phyloP scores from a whole-genome alignment of 2,797 vertebrate genomes.

The Hoplostethus atlanticus region DNA sequence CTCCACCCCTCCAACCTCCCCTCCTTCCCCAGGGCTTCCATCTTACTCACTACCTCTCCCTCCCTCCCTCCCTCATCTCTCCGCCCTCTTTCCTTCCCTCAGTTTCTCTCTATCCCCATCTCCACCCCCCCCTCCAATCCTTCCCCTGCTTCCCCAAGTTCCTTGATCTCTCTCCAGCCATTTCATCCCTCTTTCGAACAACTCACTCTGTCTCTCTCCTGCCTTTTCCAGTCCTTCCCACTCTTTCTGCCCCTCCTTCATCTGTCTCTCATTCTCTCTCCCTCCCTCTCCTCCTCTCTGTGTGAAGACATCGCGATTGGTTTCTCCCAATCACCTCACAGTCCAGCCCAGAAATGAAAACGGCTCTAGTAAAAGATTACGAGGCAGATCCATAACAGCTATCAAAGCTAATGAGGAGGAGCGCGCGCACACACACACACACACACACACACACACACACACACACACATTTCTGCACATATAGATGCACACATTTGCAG shows the following conservation, averaged over 20 bases:
- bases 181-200: too few relatives aligned
- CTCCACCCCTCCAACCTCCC: slow-evolving; percentile 4
- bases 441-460: neutral
- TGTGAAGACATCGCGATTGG: slow-evolving; percentile 33
- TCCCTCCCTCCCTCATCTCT: neutral
- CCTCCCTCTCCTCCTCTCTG: slow-evolving; percentile 7
- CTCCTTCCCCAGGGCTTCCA: neutral
- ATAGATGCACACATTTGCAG: neutral
- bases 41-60: slow-evolving; percentile 1
- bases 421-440: slow-evolving; percentile 17
- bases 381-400: slow-evolving; percentile 70
- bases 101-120: slow-evolving; percentile 8
- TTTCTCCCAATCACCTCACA: slow-evolving; percentile 57
- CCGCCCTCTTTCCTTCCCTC: neutral
- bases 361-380: slow-evolving; percentile 71
- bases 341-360: slow-evolving; percentile 37
- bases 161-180: neutral
- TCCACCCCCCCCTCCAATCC: neutral
- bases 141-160: neutral
- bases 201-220: neutral
- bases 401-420: slow-evolving; percentile 70
- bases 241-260: neutral
- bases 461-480: neutral
- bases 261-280: neutral
- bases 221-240: neutral